Percentiles rank a stretch among this genome's conserved stretches.
phyloP scores from a whole-genome alignment of 1,140 invertebrate genomes.

The Rhyacophila brunnea region DNA sequence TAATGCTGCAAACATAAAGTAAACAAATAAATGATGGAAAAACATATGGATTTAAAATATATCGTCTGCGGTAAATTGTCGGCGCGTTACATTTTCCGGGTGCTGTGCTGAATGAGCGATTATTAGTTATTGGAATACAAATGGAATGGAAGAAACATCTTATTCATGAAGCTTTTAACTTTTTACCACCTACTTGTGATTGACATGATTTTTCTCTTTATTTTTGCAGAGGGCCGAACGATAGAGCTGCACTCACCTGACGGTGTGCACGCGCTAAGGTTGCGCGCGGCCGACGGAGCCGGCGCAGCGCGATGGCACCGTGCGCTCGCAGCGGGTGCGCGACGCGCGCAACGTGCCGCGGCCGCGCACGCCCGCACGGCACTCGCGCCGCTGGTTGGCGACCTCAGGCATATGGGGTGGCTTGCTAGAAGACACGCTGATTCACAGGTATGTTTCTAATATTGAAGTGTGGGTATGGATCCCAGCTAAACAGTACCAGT shows the following conservation, averaged over 20 bases:
- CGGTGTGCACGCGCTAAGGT: constrained; percentile 82
- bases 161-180: no score
- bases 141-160: no score
- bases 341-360: constrained; percentile 64
- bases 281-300: constrained; percentile 70
- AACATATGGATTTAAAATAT: no score
- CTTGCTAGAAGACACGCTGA: constrained; percentile 62
- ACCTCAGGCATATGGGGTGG: constrained; percentile 93
- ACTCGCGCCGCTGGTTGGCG: constrained; percentile 68
- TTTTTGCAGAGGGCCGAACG: constrained; percentile 68
- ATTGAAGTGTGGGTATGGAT: no score
- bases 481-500: no score
- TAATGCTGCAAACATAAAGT: no score
- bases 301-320: constrained; percentile 90
- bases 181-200: no score
- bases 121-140: no score
- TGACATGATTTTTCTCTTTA: background rate
- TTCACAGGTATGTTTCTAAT: constrained; percentile 42
- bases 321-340: constrained; percentile 80
- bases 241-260: constrained; percentile 88
- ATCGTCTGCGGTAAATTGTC: no score
- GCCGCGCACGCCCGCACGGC: constrained; percentile 68
- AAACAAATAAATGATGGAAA: no score
- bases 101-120: no score
- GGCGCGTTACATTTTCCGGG: no score